phyloP scores from a whole-genome alignment of 2,113 vertebrate genomes.

The Neogobius melanostomus region DNA sequence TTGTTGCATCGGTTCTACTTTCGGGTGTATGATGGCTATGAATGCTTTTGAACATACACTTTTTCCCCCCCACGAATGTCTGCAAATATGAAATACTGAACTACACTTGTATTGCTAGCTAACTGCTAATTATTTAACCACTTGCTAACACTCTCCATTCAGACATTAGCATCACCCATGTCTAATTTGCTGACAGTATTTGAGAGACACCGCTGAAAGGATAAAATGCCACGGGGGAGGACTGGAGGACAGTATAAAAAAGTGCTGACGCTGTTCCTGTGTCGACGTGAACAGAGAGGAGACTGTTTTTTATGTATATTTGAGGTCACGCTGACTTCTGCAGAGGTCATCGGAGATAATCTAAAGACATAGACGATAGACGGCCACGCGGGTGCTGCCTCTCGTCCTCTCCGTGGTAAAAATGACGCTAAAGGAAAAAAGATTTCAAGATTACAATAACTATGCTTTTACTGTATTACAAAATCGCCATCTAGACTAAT shows the following conservation, averaged over 20 bases:
- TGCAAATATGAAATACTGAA: too few relatives aligned
- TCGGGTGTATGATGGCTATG: too few relatives aligned
- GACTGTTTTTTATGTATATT: conserved; percentile 39
- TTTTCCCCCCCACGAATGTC: too few relatives aligned
- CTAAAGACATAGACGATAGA: conserved; percentile 26
- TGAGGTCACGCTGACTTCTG: conserved; percentile 45
- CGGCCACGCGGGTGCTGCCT: conserved; percentile 23
- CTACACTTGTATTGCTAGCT: too few relatives aligned
- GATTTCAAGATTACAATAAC: too few relatives aligned
- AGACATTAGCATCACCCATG: too few relatives aligned
- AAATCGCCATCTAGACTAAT: too few relatives aligned
- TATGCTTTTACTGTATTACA: too few relatives aligned
- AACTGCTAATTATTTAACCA: too few relatives aligned
- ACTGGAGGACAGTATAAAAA: background rate
- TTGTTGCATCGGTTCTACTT: too few relatives aligned
- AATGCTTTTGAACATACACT: too few relatives aligned
- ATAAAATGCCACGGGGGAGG: background rate
- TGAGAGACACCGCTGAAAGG: background rate
- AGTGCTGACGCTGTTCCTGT: conserved; percentile 52
- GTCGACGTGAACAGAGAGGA: conserved; percentile 21
- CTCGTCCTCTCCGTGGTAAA: conserved; percentile 28
- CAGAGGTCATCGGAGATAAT: conserved; percentile 54
- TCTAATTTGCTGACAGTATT: background rate
- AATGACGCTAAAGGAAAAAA: conserved; percentile 17
- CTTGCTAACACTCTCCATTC: too few relatives aligned